Evolutionary conservation across 2,888 invertebrate genomes (phyloP).

Genomic region (Athalia cordata): DNA sequence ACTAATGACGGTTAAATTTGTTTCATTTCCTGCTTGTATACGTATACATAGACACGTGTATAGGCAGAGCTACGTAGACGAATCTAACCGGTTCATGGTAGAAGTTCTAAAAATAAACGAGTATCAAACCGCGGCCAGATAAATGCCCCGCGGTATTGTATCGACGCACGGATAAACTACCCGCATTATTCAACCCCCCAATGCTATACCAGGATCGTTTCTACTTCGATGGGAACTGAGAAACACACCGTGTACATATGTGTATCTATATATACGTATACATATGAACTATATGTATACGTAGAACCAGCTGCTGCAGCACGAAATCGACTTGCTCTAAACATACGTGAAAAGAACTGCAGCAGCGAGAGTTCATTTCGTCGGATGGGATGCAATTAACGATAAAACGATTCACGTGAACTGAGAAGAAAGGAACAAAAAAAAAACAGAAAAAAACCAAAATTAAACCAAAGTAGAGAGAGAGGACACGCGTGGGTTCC

Average conservation of each 20-base stretch:
- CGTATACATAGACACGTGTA: neutral
- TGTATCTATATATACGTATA: too few species aligned
- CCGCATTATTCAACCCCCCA: slow-evolving; percentile 5
- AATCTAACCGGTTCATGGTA: neutral
- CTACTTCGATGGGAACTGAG: neutral
- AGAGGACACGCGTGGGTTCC: too few species aligned
- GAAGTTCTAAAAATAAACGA: slow-evolving; percentile 6
- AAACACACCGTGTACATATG: neutral
- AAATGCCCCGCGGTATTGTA: slow-evolving; percentile 22
- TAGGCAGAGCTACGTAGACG: neutral
- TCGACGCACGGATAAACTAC: slow-evolving; percentile 28
- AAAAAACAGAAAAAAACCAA: too few species aligned
- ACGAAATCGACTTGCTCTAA: too few species aligned
- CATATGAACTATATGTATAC: too few species aligned
- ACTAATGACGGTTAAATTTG: slow-evolving; percentile 15
- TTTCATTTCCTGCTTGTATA: slow-evolving; percentile 8
- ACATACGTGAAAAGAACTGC: too few species aligned
- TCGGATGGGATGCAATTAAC: too few species aligned
- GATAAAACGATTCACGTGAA: too few species aligned
- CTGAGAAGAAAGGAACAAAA: too few species aligned
- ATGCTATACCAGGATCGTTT: neutral
- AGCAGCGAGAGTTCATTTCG: too few species aligned
- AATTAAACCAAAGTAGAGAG: too few species aligned
- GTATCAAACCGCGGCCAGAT: neutral
- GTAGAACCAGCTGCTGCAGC: too few species aligned